These are phyloP conservation scores for Zosterops borbonicus DNA, from an alignment of 2,113 vertebrate species.

Conservation along the genomic window DNA sequence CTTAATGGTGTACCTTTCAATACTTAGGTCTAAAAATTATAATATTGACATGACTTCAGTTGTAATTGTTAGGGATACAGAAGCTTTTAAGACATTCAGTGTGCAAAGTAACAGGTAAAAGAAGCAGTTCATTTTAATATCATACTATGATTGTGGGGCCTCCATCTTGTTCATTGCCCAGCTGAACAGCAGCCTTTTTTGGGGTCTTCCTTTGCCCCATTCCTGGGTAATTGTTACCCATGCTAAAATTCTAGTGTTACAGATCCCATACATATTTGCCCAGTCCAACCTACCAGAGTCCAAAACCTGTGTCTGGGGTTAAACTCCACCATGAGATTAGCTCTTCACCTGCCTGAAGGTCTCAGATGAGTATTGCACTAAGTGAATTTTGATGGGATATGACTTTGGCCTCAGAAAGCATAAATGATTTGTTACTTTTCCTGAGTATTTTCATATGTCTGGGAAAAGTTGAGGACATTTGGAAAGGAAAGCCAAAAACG, in stretches of 20 bases:
- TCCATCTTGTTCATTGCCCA: fast-evolving
- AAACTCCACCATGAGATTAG: background rate
- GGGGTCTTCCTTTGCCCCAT: fast-evolving
- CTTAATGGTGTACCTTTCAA: background rate
- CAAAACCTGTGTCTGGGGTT: background rate
- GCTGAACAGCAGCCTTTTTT: background rate
- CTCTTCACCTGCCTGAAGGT: background rate
- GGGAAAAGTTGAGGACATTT: background rate
- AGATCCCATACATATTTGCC: background rate
- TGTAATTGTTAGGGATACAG: background rate
- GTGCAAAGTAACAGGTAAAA: background rate
- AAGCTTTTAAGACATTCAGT: background rate
- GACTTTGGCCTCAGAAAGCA: background rate
- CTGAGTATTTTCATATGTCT: background rate
- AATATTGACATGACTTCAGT: background rate
- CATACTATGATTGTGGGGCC: background rate
- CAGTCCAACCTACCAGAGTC: background rate
- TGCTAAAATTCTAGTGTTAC: background rate
- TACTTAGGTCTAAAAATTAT: background rate
- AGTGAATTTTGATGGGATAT: background rate
- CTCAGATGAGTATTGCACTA: background rate
- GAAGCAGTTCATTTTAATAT: background rate
- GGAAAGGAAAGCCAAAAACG: background rate
- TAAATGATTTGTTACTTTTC: background rate
- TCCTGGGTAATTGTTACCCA: background rate